Evolutionary conservation across 2,113 vertebrate species (phyloP).

Genomic region (Ailuropoda melanoleuca): DNA sequence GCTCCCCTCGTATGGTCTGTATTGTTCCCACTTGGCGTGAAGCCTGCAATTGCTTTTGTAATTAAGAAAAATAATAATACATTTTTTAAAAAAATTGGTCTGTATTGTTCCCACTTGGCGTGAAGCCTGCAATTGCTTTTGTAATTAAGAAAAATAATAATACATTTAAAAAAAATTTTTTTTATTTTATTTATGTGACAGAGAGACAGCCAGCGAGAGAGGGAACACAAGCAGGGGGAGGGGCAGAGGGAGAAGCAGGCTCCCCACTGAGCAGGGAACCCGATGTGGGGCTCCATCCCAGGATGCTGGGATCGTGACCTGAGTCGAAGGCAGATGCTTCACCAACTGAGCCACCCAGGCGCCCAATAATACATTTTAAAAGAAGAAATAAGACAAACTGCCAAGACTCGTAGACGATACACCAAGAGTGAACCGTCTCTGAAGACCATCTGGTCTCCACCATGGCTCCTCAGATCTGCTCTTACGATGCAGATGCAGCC

Average conservation of each 20-base stretch:
- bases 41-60: neutral
- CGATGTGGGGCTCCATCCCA: fast-evolving
- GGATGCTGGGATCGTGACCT: neutral
- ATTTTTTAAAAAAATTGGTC: fast-evolving
- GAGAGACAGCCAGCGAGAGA: neutral
- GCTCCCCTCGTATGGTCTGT: fast-evolving
- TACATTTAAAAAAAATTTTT: neutral
- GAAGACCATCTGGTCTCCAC: neutral
- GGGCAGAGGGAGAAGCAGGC: neutral
- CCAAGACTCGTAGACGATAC: neutral
- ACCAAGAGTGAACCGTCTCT: neutral
- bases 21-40: neutral
- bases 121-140: neutral
- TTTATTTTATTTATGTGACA: neutral
- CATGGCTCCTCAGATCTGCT: neutral
- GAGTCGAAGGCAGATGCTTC: neutral
- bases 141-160: neutral
- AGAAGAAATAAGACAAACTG: neutral
- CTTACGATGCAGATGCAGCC: fast-evolving
- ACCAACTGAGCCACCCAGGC: neutral
- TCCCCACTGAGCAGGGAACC: neutral
- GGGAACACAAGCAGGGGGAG: neutral
- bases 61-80: neutral
- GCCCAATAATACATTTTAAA: neutral
- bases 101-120: neutral